A percentile compares a stretch with the other conserved stretches of the same genome.
Conservation (phyloP, 2,797 vertebrate genomes). For the Echiichthys vipera region DNA sequence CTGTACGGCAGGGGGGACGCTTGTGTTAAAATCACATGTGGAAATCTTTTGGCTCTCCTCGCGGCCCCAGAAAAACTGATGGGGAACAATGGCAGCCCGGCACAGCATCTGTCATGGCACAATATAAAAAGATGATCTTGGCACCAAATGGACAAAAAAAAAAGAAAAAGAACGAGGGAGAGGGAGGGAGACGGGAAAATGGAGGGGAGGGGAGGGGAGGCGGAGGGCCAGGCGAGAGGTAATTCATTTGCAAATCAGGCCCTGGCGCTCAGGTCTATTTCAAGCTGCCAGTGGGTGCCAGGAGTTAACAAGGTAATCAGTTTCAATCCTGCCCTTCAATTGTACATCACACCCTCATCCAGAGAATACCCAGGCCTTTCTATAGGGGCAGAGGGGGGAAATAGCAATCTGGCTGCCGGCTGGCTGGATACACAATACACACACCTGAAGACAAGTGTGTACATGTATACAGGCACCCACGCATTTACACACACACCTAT, state of each 20-base stretch:
- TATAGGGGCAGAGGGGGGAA: conserved; percentile 91
- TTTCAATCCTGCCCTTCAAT: conserved; percentile 98
- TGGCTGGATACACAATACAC: conserved; percentile 44
- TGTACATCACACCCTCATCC: conserved; percentile 94
- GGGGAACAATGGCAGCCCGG: conserved; percentile 92
- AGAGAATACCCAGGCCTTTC: conserved; percentile 91
- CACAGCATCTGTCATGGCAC: conserved; percentile 98
- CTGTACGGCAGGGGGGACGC: conserved; percentile 74
- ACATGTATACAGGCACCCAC: conserved; percentile 1
- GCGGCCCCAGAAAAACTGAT: conserved; percentile 87
- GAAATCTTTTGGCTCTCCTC: conserved; percentile 91
- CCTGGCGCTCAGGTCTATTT: conserved; percentile 92
- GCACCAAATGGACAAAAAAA: conserved; percentile 89
- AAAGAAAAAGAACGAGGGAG: conserved; percentile 37
- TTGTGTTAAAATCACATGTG: conserved; percentile 88
- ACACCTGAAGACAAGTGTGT: conserved; percentile 40
- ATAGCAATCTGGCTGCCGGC: conserved; percentile 89
- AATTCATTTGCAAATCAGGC: conserved; percentile 99
- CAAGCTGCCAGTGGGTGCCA: conserved; percentile 96
- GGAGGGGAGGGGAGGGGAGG: conserved; percentile 45
- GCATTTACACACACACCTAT: not conserved
- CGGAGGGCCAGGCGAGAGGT: conserved; percentile 82
- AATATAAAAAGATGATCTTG: conserved; percentile 99
- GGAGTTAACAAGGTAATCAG: conserved; percentile 99
- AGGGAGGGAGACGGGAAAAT: conserved; percentile 76